Conservation (phyloP, 1,140 invertebrate genomes). For the Sitodiplosis mosellana region DNA sequence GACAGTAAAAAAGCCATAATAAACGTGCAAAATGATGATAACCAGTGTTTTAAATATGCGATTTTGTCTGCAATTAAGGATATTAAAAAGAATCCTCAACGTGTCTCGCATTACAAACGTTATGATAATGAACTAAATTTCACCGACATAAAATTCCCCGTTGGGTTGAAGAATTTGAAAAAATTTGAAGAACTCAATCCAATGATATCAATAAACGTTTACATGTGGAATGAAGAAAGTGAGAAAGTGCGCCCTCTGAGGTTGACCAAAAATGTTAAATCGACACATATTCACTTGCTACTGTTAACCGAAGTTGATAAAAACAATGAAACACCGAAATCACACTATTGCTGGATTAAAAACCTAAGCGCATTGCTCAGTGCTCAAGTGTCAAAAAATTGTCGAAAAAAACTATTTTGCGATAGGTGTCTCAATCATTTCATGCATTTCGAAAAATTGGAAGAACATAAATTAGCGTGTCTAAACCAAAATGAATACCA, state of each 20-base stretch:
- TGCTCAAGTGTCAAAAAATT: constrained; percentile 11
- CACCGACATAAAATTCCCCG: constrained; percentile 4
- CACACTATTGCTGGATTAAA: constrained; percentile 16
- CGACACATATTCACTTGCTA: constrained; percentile 6
- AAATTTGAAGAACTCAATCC: constrained; percentile 7
- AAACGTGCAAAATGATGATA: constrained; percentile 15
- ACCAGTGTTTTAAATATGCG: constrained; percentile 15
- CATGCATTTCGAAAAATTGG: constrained; percentile 7
- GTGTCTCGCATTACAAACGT: background rate
- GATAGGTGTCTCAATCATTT: constrained; percentile 15
- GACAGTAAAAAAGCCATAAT: constrained; percentile 10
- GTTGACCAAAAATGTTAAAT: background rate
- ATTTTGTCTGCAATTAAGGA: constrained; percentile 9
- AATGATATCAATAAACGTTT: constrained; percentile 2
- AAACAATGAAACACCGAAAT: background rate
- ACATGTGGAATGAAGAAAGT: background rate
- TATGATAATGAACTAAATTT: background rate
- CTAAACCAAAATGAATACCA: constrained; percentile 8
- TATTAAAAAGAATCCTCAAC: background rate
- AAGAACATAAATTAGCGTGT: constrained; percentile 6
- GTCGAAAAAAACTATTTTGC: constrained; percentile 12
- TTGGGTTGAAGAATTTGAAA: constrained; percentile 5
- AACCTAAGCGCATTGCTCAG: constrained; percentile 12
- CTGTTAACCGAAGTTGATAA: background rate
- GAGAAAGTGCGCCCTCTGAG: background rate